Conservation (phyloP, 2,888 invertebrate genomes). For the Archaeoteleia sp. region DNA sequence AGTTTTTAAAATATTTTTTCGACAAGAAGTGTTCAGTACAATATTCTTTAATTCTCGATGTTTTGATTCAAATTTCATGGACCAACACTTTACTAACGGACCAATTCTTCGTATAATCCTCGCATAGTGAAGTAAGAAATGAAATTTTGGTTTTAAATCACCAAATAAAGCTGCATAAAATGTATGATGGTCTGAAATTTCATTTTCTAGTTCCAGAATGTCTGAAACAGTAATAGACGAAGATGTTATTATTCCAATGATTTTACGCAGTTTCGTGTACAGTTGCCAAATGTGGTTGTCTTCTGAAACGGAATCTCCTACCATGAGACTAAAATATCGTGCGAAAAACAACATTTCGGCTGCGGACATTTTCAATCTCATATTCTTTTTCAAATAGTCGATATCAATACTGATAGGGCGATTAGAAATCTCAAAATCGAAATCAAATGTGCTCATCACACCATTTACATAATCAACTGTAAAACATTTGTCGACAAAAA, state of each 20-base stretch:
- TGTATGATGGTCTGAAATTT: constrained; percentile 17
- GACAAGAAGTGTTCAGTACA: too few species aligned
- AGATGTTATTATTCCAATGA: constrained; percentile 13
- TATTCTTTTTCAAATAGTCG: constrained; percentile 13
- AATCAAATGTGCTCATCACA: constrained; percentile 3
- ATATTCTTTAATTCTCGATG: constrained; percentile 7
- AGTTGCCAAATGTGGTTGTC: constrained; percentile 11
- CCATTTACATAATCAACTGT: constrained; percentile 13
- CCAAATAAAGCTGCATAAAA: constrained; percentile 29
- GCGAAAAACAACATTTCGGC: constrained; percentile 16
- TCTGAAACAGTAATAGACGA: constrained; percentile 3
- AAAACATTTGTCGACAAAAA: constrained; percentile 4
- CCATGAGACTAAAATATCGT: constrained; percentile 22
- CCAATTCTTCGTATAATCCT: constrained; percentile 16
- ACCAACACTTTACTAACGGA: constrained; percentile 11
- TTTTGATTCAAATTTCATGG: constrained; percentile 27
- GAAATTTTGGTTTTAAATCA: constrained; percentile 19
- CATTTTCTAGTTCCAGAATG: constrained; percentile 7
- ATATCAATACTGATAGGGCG: background rate
- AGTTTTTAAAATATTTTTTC: too few species aligned
- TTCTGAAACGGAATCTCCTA: constrained; percentile 7
- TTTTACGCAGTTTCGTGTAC: constrained; percentile 16
- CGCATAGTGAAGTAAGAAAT: constrained; percentile 12
- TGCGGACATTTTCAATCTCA: constrained; percentile 21
- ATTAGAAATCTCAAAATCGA: constrained; percentile 10